Conservation (phyloP, 2,888 invertebrate species). For the Mesochorus sp. region DNA sequence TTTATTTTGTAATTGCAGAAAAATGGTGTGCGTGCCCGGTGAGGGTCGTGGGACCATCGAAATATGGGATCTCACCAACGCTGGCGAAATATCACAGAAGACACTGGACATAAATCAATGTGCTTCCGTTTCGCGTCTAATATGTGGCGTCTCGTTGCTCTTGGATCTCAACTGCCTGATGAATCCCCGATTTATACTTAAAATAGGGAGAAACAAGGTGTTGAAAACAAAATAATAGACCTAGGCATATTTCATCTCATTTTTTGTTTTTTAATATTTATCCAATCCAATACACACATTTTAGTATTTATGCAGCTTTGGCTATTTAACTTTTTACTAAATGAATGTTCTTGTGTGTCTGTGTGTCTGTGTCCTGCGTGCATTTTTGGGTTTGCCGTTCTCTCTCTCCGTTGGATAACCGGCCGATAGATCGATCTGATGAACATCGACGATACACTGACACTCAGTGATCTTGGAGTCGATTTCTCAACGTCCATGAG, state of each 20-base stretch:
- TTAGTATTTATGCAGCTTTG: not conserved
- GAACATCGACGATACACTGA: slow-evolving; percentile 77
- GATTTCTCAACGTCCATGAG: slow-evolving; percentile 73
- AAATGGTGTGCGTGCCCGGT: slow-evolving; percentile 82
- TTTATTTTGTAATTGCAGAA: slow-evolving; percentile 72
- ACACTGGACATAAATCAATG: slow-evolving; percentile 72
- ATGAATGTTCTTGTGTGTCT: not conserved
- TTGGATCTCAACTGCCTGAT: slow-evolving; percentile 22
- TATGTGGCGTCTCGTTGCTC: slow-evolving; percentile 19
- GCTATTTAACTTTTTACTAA: slow-evolving; percentile 1
- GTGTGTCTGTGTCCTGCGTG: not conserved
- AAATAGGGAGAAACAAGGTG: slow-evolving; percentile 46
- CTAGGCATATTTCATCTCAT: not conserved
- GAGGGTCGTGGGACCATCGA: slow-evolving; percentile 73
- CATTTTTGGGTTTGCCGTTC: slow-evolving; percentile 9
- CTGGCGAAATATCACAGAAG: slow-evolving; percentile 30
- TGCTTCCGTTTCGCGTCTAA: slow-evolving; percentile 22
- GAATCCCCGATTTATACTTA: slow-evolving; percentile 46
- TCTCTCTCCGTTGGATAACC: slow-evolving; percentile 18
- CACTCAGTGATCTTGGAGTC: slow-evolving; percentile 81
- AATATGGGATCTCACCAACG: slow-evolving; percentile 43
- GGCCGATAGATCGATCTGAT: slow-evolving; percentile 79
- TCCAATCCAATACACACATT: not conserved
- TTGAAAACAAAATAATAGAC: not conserved
- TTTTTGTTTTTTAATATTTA: not conserved